phyloP scores from a whole-genome alignment of 2,888 invertebrate genomes.

The Fragum fragum region DNA sequence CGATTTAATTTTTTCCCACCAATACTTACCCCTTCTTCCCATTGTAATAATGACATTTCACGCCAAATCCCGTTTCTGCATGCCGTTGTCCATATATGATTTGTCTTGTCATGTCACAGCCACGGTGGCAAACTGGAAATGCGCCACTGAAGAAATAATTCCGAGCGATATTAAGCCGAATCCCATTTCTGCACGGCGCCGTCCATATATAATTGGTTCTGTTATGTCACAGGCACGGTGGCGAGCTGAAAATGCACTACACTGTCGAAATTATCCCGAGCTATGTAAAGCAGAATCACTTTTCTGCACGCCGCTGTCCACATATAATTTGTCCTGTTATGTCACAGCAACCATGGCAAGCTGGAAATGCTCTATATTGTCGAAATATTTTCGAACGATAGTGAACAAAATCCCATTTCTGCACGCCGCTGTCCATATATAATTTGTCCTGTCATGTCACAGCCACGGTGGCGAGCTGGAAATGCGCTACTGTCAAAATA shows the following conservation, averaged over 20 bases:
- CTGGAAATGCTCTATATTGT: slow-evolving; percentile 43
- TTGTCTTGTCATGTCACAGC: slow-evolving; percentile 67
- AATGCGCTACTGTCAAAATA: slow-evolving; percentile 65
- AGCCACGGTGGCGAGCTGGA: slow-evolving; percentile 63
- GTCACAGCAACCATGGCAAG: slow-evolving; percentile 58
- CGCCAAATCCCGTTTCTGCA: neutral
- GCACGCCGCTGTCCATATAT: slow-evolving; percentile 44
- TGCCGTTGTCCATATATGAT: slow-evolving; percentile 54
- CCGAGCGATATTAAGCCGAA: slow-evolving; percentile 51
- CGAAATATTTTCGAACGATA: too few species aligned
- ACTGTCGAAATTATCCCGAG: too few species aligned
- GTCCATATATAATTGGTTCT: too few species aligned
- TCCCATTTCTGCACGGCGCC: too few species aligned
- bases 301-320: neutral
- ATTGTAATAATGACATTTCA: too few species aligned
- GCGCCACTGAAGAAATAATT: slow-evolving; percentile 64
- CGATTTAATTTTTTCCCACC: too few species aligned
- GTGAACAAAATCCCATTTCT: neutral
- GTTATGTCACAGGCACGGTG: too few species aligned
- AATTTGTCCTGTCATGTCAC: slow-evolving; percentile 69
- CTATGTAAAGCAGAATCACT: too few species aligned
- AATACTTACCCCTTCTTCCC: too few species aligned
- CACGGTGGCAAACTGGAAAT: slow-evolving; percentile 63
- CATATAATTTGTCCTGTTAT: slow-evolving; percentile 68
- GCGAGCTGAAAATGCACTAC: too few species aligned